A percentile compares a stretch with the other conserved stretches of the same genome.
Conservation (phyloP, 2,888 invertebrate genomes). For the Conus canariensis region DNA sequence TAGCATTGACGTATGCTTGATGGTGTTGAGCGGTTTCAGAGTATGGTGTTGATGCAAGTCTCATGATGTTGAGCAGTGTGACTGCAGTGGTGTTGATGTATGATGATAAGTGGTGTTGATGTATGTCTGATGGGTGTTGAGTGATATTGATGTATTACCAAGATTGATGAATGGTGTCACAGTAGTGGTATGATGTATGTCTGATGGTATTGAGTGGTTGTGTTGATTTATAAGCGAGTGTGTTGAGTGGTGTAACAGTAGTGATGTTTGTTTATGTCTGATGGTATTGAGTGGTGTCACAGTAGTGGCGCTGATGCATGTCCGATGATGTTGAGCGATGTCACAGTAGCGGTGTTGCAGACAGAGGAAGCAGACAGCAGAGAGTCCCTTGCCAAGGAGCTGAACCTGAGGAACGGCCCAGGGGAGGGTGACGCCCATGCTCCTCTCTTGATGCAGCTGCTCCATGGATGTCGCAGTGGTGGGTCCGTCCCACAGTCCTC, state of each 20-base stretch:
- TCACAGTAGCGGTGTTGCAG: not conserved
- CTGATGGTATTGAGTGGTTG: not conserved
- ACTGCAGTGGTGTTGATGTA: not conserved
- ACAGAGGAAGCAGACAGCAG: constrained; percentile 63
- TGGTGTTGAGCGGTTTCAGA: not conserved
- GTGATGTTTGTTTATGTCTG: not conserved
- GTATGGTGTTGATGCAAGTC: too few species aligned
- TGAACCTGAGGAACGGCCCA: constrained; percentile 62
- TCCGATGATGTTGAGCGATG: not conserved
- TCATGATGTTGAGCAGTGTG: not conserved
- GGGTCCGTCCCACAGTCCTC: not conserved
- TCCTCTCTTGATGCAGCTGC: constrained; percentile 58
- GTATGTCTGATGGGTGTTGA: not conserved
- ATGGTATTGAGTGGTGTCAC: not conserved
- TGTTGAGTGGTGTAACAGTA: not conserved
- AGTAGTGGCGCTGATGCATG: not conserved
- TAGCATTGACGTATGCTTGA: not conserved
- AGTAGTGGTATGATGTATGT: not conserved
- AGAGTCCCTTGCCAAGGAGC: constrained; percentile 64
- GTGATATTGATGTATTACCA: not conserved
- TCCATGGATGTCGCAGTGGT: constrained; percentile 39
- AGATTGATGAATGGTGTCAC: not conserved
- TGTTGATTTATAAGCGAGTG: not conserved
- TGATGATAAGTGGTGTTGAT: not conserved
- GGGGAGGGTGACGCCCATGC: constrained; percentile 52